A percentile compares a stretch with the other conserved stretches of the same genome.
phyloP scores from a whole-genome alignment of 2,113 vertebrate species.

The Chloebia gouldiae region DNA sequence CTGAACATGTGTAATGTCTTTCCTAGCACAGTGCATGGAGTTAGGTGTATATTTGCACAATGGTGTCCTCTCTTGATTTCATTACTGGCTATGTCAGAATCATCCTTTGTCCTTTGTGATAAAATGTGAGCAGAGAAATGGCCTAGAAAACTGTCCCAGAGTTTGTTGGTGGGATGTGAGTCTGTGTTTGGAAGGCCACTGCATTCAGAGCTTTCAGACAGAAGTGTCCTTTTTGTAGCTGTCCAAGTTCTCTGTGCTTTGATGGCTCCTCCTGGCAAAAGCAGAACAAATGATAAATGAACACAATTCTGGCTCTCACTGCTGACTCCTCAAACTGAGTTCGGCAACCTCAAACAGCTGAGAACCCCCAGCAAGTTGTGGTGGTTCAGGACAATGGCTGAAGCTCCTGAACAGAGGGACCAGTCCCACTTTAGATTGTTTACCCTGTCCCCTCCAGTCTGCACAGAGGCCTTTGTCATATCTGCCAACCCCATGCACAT shows the following conservation, averaged over 20 bases:
- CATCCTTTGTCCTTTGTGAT: not conserved
- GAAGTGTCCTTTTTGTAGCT: not conserved
- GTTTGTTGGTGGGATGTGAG: not conserved
- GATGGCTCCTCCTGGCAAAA: slow-evolving; percentile 42
- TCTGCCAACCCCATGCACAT: not conserved
- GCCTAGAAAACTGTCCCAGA: not conserved
- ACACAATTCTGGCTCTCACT: not conserved
- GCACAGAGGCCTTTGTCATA: not conserved
- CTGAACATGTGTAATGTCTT: not conserved
- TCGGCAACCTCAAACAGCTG: not conserved
- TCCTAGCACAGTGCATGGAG: not conserved
- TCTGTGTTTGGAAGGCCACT: not conserved
- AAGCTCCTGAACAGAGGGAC: not conserved
- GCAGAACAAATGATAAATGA: not conserved
- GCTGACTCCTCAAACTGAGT: not conserved
- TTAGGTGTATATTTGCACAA: not conserved
- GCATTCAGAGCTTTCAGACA: not conserved
- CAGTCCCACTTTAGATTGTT: not conserved
- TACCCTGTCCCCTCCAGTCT: not conserved
- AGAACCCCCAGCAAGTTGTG: not conserved
- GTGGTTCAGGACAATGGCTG: not conserved
- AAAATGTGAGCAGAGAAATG: not conserved
- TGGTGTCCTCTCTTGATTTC: not conserved
- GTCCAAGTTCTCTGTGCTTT: slow-evolving; percentile 17
- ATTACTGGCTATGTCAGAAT: not conserved